These are phyloP conservation scores for Platysternon megacephalum DNA, from an alignment of 2,113 vertebrate genomes.

Conservation along the genomic window DNA sequence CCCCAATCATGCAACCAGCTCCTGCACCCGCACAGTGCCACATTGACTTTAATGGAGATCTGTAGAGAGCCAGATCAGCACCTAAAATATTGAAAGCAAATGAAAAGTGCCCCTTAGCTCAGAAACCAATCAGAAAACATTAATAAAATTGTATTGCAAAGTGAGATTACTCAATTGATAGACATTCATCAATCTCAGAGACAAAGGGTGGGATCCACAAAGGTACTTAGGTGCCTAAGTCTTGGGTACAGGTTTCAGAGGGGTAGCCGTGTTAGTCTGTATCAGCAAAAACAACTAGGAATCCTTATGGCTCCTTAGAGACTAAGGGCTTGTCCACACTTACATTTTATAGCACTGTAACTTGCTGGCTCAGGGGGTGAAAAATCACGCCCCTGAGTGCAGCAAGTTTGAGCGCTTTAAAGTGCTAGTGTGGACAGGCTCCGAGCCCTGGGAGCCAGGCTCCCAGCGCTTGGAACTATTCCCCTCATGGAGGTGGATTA, in stretches of 20 bases:
- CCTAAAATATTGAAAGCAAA: background rate
- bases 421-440: too few species aligned
- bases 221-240: background rate
- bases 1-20: background rate
- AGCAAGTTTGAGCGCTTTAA: too few species aligned
- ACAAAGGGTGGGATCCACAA: background rate
- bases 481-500: too few species aligned
- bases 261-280: too few species aligned
- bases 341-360: too few species aligned
- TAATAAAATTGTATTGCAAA: background rate
- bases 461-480: too few species aligned
- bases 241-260: background rate
- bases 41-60: background rate
- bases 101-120: background rate
- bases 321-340: too few species aligned
- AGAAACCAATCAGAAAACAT: background rate
- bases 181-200: background rate
- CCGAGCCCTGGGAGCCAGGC: too few species aligned
- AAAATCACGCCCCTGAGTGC: too few species aligned
- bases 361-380: too few species aligned
- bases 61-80: background rate
- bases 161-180: background rate
- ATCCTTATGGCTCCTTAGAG: too few species aligned
- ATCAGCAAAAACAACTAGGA: too few species aligned
- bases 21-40: background rate